Base-by-base conservation (phyloP, 2,888 invertebrate species). In the Melanostoma scalare region DNA sequence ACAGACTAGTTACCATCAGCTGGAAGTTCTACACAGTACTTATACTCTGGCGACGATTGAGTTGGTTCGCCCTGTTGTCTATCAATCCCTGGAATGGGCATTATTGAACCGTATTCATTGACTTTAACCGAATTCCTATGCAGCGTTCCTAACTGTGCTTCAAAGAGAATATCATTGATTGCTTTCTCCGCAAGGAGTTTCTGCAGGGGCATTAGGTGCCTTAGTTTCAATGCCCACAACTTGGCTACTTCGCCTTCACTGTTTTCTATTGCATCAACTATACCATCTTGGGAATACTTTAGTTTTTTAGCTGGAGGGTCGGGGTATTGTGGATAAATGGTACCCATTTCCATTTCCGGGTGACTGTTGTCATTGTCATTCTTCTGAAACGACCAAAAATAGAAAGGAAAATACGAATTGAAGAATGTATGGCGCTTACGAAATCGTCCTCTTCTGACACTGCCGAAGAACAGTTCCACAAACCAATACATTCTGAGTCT, bases 81-180 rank as follows among this genome's bases (percentile, higher is more conserved):
- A 35, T 8, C 2, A 30, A 10, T 46, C n/a, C 2, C 38, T 3
- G 40, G 3, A 1, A 8, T 4, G 5, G 42, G 20, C 20, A 20
- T 1, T 1, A 20, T 30, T 20, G 8, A 20, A 9, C 8, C 4
- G n/a, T 33, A 44, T n/a, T 68, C 68, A 9, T 90, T 90, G 20
- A 90, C 87, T 84, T 89, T 89, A 31, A 90, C 89, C 1, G 90
- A 90, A 4, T 89, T 89, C 3, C 90, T 89, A 77, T 90, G 90
- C 72, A 90, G 81, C 40, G 89, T 90, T 8, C 88, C 89, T 3
- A 89, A 87, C 74, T 90, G 90, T 1, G 89, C 90, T 75, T 90
- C 90, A 40, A 90, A 90, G 0, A 90, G 88, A 6, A 90, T 89
- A 67, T 90, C 90, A 38, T 90, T 90, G 55, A 90, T 89, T 58